These are phyloP conservation scores for Maconellicoccus hirsutus DNA, from an alignment of 1,140 invertebrate genomes.

Conservation along the genomic window DNA sequence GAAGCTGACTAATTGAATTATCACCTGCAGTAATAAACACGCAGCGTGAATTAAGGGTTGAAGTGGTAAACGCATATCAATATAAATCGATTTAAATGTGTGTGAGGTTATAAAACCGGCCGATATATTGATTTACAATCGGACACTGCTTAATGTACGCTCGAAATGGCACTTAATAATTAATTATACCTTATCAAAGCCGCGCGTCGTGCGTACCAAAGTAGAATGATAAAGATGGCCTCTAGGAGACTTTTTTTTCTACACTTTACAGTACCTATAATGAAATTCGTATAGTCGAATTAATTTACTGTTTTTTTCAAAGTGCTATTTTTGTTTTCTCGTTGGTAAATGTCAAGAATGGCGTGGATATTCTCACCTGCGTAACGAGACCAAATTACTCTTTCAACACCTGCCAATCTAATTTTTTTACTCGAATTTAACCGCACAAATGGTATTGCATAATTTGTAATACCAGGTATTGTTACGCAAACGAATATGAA, in stretches of 20 bases:
- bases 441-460: not conserved
- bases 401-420: conserved; percentile 22
- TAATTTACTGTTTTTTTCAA: not conserved
- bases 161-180: conserved; percentile 10
- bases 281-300: not conserved
- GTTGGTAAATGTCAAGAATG: not conserved
- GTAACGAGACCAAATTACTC: not conserved
- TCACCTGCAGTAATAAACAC: not conserved
- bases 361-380: conserved; percentile 15
- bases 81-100: too few species aligned
- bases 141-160: not conserved
- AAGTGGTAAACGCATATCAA: too few species aligned
- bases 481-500: not conserved
- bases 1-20: not conserved
- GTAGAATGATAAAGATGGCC: not conserved
- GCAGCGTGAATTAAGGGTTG: not conserved
- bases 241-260: not conserved
- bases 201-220: too few species aligned
- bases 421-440: not conserved
- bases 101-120: not conserved
- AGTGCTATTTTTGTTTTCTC: not conserved
- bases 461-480: not conserved
- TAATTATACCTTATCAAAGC: conserved; percentile 7
- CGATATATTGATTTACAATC: conserved; percentile 5
- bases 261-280: not conserved